These are phyloP conservation scores for Acrossocheilus wenchowensis DNA, from an alignment of 2,797 vertebrate genomes.

Conservation along the genomic window DNA sequence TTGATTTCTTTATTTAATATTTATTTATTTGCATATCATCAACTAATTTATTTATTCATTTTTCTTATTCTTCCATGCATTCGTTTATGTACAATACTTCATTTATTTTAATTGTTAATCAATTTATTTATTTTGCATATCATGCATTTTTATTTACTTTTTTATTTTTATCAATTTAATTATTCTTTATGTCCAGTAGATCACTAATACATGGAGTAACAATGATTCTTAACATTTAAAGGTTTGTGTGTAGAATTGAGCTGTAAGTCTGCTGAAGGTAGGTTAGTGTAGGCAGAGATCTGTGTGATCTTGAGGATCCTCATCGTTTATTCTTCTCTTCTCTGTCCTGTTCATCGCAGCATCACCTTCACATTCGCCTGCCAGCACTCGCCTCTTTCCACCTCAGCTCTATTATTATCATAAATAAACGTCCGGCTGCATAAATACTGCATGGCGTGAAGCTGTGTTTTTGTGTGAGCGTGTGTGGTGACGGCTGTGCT, in stretches of 20 bases:
- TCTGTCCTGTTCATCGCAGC: slow-evolving; percentile 40
- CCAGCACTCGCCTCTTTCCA: background rate
- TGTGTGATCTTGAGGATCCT: background rate
- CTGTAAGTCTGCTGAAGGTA: background rate
- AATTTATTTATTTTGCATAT: too few relatives aligned
- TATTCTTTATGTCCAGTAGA: background rate
- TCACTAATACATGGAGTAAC: background rate
- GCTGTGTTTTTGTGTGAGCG: slow-evolving; percentile 13
- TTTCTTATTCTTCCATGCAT: too few relatives aligned
- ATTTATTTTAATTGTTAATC: too few relatives aligned
- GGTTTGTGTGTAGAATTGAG: background rate
- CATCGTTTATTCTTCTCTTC: slow-evolving; percentile 45
- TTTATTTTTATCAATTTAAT: too few relatives aligned
- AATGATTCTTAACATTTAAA: background rate
- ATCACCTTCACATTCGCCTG: slow-evolving; percentile 18
- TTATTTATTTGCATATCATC: background rate
- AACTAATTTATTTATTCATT: too few relatives aligned
- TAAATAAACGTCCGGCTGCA: slow-evolving; percentile 37
- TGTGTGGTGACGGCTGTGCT: slow-evolving; percentile 44
- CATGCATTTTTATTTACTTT: too few relatives aligned
- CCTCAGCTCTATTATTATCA: slow-evolving; percentile 40
- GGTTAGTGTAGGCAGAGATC: background rate
- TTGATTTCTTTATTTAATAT: background rate
- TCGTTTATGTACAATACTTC: too few relatives aligned
- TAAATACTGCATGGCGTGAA: slow-evolving; percentile 55